Percentiles rank a stretch among this genome's conserved stretches.
Evolutionary conservation across 2,797 vertebrate species (phyloP).

Genomic region (Tenualosa thibaudeaui): DNA sequence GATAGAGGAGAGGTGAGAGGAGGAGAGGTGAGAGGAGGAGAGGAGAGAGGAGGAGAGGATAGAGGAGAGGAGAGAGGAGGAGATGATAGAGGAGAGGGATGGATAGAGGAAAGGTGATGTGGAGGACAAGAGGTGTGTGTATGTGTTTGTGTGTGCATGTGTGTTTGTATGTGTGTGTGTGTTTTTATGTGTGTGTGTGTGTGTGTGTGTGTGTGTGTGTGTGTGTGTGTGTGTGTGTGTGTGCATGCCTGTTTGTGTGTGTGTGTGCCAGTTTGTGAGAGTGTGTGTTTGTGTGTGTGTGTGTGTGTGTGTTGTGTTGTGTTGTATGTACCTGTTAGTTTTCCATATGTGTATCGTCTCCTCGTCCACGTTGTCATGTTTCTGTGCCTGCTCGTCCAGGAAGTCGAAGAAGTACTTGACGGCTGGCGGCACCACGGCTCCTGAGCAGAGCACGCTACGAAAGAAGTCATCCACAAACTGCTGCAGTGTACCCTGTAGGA

Average conservation of each 20-base stretch:
- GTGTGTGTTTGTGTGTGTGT: background rate
- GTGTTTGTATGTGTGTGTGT: background rate
- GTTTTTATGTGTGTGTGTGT: background rate
- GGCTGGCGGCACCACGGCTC: constrained; percentile 89
- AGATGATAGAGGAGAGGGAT: no score
- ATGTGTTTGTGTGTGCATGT: background rate
- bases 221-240: background rate
- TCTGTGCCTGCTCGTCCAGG: constrained; percentile 94
- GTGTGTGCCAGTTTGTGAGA: no score
- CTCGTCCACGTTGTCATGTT: constrained; percentile 92
- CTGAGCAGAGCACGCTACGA: constrained; percentile 89
- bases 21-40: no score
- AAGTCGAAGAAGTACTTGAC: constrained; percentile 99
- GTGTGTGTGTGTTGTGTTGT: constrained; percentile 7
- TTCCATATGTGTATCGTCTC: constrained; percentile 98
- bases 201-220: background rate
- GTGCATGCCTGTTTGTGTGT: background rate
- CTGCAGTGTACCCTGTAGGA: constrained; percentile 90
- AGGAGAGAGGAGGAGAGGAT: no score
- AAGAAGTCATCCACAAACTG: constrained; percentile 99
- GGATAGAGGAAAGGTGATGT: no score
- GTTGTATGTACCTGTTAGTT: background rate
- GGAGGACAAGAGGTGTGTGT: background rate
- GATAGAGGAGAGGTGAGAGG: no score
- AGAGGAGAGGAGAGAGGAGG: no score